Evolutionary conservation across 2,113 vertebrate species (phyloP), one percentile per base, ranked within the genome.

Genomic region (Rhinichthys klamathensis): DNA sequence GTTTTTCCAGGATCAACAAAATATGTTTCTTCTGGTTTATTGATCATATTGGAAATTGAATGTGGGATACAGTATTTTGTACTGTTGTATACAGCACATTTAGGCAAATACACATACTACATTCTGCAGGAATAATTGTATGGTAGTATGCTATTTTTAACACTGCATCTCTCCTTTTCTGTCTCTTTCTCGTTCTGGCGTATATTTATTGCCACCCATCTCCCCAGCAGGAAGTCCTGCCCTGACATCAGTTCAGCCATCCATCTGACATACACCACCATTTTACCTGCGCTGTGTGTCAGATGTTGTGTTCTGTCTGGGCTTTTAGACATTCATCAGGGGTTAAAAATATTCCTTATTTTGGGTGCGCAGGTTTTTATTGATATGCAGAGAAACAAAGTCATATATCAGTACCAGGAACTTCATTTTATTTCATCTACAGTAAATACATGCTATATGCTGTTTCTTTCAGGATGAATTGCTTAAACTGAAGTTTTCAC

Each of bases 321-420:
- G 75, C 27, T 72, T 72, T 51, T 73, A 15, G 38, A 49, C 49
- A 51, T 49, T 82, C 78, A 61, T 51, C 61, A 11, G 32, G 69
- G 75, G n/a, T 70, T 21, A 70, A 12, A 61, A 41, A 41, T n/a
- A 70, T 41, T 70, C 9, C 12, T 2, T 54, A 73, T 87, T 78
- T 49, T 69, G 23, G 1, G 2, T 25, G n/a, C 13, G 1, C n/a
- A 8, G 41, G 23, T 46, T 74, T n/a, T 27, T 25, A 74, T 16
- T 74, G 70, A 74, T 74, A 12, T 74, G 70, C 70, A 46, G 70
- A 44, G 23, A 46, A 73, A 70, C 67, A 23, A 69, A 35, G 67
- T 23, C 38, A 38, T 70, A 70, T 70, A 23, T 5, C 11, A 21
- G 32, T 11, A 38, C 18, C 67, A 11, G 32, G 35, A 23, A 41